These are phyloP conservation scores for Threskiornis aethiopicus DNA, from an alignment of 2,797 vertebrate species.

Conservation along the genomic window DNA sequence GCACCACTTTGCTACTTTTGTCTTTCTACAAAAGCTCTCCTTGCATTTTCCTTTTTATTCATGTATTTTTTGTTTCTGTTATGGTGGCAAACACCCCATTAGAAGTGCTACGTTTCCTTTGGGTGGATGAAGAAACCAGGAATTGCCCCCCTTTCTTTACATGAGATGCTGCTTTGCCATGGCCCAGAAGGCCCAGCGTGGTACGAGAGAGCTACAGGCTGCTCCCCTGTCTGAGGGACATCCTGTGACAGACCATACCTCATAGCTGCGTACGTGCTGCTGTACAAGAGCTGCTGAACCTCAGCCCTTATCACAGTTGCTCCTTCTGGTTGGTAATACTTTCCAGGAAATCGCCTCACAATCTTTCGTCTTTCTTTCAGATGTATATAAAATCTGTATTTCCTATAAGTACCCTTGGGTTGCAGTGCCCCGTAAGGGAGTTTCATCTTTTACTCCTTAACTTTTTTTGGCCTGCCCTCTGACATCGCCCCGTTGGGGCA, in stretches of 20 bases:
- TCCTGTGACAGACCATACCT: neutral
- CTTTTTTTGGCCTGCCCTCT: neutral
- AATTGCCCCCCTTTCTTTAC: neutral
- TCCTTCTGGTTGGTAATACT: neutral
- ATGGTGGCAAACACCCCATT: neutral
- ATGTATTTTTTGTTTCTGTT: neutral
- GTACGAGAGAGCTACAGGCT: neutral
- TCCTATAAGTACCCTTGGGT: neutral
- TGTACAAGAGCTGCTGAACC: neutral
- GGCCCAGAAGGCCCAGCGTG: neutral
- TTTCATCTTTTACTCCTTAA: neutral
- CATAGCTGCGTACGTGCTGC: neutral
- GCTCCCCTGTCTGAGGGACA: neutral
- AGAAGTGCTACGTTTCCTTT: neutral
- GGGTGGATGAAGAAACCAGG: neutral
- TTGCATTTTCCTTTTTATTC: neutral
- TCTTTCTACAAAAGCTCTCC: neutral
- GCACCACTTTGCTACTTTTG: neutral
- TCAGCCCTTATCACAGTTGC: neutral
- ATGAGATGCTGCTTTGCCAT: neutral
- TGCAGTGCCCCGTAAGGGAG: neutral
- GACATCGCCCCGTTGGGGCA: neutral
- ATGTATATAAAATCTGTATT: neutral
- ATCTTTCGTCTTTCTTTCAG: neutral
- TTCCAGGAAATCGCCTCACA: neutral